Conservation (phyloP, 2,113 vertebrate species). For the Brienomyrus brachyistius region DNA sequence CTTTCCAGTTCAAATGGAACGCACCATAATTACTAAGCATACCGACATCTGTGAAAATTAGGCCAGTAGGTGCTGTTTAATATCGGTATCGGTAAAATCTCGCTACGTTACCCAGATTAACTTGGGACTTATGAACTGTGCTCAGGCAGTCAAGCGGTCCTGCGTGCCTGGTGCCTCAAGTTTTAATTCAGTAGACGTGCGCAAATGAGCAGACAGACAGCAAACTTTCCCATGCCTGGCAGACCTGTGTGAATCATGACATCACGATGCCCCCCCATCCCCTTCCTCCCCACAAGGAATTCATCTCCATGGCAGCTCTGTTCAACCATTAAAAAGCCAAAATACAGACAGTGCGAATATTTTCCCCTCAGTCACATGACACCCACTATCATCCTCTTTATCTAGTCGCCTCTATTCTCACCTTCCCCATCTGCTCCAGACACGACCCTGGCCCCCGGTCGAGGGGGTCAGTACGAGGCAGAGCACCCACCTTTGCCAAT, state of each 20-base stretch:
- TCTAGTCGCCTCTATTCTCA: not conserved
- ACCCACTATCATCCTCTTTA: not conserved
- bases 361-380: not conserved
- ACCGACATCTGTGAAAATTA: not conserved
- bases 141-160: constrained; percentile 16
- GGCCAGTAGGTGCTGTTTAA: not conserved
- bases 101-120: not conserved
- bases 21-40: not conserved
- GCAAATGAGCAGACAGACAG: not conserved
- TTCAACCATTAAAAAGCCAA: constrained; percentile 17
- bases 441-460: too few relatives aligned
- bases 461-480: not conserved
- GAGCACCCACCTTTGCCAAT: constrained; percentile 86
- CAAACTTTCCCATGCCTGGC: constrained; percentile 15
- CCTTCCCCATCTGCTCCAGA: not conserved
- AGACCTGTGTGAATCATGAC: constrained; percentile 9
- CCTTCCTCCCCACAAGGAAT: constrained; percentile 27
- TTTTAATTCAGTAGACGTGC: not conserved
- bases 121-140: constrained; percentile 21
- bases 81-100: not conserved
- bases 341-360: constrained; percentile 19
- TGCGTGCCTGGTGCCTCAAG: constrained; percentile 20
- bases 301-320: not conserved
- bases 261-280: not conserved
- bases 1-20: not conserved